Percentiles rank a stretch among this genome's conserved stretches.
phyloP scores from a whole-genome alignment of 1,140 invertebrate genomes.

The Temnothorax curvispinosus region DNA sequence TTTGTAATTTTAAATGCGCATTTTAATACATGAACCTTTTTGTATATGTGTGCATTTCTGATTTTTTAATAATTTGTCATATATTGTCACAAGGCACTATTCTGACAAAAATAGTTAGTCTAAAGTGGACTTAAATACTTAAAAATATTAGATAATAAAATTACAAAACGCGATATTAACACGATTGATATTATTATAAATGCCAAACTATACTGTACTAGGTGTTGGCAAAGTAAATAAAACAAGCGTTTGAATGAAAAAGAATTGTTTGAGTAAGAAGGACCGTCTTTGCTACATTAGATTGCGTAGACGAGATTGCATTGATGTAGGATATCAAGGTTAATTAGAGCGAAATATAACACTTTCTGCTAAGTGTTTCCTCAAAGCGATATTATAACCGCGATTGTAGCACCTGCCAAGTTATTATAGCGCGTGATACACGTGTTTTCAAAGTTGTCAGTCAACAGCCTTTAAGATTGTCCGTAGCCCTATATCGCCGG shows the following conservation, averaged over 20 bases:
- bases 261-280: not conserved
- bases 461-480: slow-evolving; percentile 30
- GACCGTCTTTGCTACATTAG: not conserved
- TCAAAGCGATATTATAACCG: not conserved
- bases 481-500: not conserved
- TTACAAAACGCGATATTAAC: not conserved
- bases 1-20: not conserved
- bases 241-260: not conserved
- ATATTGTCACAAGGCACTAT: not conserved
- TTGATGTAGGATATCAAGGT: not conserved
- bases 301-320: not conserved
- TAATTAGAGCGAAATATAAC: not conserved
- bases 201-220: too few species aligned
- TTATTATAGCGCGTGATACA: slow-evolving; percentile 34
- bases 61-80: not conserved
- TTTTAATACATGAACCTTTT: not conserved
- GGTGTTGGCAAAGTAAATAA: not conserved
- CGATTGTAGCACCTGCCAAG: slow-evolving; percentile 18
- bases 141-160: not conserved
- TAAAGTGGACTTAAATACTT: not conserved
- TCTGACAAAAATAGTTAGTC: not conserved
- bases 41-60: not conserved
- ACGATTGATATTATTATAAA: not conserved
- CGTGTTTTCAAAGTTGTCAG: slow-evolving; percentile 52
- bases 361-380: not conserved